Conservation (phyloP, 2,888 invertebrate species). For the Prenolepis imparis region DNA sequence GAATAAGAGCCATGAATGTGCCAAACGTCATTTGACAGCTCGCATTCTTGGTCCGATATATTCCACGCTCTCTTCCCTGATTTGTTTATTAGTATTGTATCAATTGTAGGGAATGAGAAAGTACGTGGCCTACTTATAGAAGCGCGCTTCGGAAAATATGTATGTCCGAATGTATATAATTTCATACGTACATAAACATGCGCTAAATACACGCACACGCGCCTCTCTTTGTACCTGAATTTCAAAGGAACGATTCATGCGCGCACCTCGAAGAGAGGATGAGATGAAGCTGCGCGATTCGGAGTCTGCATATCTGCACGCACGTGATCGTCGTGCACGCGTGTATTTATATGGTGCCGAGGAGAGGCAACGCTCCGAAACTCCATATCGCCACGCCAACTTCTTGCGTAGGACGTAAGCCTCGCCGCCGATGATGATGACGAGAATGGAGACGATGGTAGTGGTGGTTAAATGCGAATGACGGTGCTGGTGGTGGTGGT, state of each 20-base stretch:
- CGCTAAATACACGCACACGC: slow-evolving; percentile 29
- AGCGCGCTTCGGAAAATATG: slow-evolving; percentile 36
- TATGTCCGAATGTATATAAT: slow-evolving; percentile 22
- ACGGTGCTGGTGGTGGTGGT: slow-evolving; percentile 66
- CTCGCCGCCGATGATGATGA: slow-evolving; percentile 66
- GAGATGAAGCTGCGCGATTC: background rate
- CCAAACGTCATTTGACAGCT: background rate
- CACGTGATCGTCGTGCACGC: slow-evolving; percentile 25
- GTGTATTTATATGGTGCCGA: slow-evolving; percentile 48
- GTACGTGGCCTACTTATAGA: slow-evolving; percentile 36
- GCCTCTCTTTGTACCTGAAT: background rate
- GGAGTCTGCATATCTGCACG: slow-evolving; percentile 32
- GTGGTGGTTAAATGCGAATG: slow-evolving; percentile 52
- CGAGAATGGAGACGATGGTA: slow-evolving; percentile 61
- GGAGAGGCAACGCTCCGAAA: slow-evolving; percentile 63
- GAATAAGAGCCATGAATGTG: slow-evolving; percentile 8
- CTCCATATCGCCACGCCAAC: slow-evolving; percentile 59
- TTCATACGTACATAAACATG: slow-evolving; percentile 20
- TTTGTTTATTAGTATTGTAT: background rate
- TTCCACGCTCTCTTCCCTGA: slow-evolving; percentile 6
- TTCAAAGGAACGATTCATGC: slow-evolving; percentile 15
- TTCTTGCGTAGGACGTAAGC: slow-evolving; percentile 74
- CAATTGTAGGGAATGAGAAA: slow-evolving; percentile 30
- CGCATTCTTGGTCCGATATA: background rate
- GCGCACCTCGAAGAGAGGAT: background rate